Conservation (phyloP, 2,888 invertebrate genomes). For the Drosophila acutilabella region DNA sequence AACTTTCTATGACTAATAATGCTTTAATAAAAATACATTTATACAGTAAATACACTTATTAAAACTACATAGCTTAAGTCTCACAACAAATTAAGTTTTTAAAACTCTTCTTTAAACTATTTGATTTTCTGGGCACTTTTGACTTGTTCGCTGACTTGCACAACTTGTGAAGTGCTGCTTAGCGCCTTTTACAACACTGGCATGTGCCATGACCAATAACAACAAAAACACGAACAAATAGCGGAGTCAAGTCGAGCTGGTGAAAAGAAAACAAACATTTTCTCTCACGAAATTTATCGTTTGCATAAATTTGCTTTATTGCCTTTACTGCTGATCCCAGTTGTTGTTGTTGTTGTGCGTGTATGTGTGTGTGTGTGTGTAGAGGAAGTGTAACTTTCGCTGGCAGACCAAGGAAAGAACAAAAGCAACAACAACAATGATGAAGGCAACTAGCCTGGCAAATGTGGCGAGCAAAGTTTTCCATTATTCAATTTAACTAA, state of each 20-base stretch:
- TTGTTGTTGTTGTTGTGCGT: conserved; percentile 23
- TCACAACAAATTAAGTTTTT: too few species aligned
- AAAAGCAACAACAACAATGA: conserved; percentile 31
- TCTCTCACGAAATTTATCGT: conserved; percentile 82
- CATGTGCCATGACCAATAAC: conserved; percentile 34
- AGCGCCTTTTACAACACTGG: conserved; percentile 67
- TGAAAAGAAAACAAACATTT: conserved; percentile 78
- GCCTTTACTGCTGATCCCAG: conserved; percentile 56
- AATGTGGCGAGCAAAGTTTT: conserved; percentile 81
- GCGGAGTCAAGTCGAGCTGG: conserved; percentile 33
- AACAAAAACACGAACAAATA: conserved; percentile 13
- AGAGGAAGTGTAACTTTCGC: conserved; percentile 78
- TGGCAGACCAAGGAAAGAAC: conserved; percentile 64
- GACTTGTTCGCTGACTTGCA: conserved; percentile 2
- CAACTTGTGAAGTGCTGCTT: conserved; percentile 53
- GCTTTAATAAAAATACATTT: too few species aligned
- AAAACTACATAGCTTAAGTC: too few species aligned
- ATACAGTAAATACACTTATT: too few species aligned
- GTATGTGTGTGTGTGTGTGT: conserved; percentile 35
- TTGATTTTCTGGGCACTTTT: neutral
- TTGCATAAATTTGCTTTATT: conserved; percentile 84
- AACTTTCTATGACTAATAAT: too few species aligned
- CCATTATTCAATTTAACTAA: conserved; percentile 84
- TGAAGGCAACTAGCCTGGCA: conserved; percentile 40
- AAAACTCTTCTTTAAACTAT: neutral